Evolutionary conservation across 2,888 invertebrate species (phyloP), one percentile per base, ranked within the genome.

Genomic region (Yponomeuta evonymella): DNA sequence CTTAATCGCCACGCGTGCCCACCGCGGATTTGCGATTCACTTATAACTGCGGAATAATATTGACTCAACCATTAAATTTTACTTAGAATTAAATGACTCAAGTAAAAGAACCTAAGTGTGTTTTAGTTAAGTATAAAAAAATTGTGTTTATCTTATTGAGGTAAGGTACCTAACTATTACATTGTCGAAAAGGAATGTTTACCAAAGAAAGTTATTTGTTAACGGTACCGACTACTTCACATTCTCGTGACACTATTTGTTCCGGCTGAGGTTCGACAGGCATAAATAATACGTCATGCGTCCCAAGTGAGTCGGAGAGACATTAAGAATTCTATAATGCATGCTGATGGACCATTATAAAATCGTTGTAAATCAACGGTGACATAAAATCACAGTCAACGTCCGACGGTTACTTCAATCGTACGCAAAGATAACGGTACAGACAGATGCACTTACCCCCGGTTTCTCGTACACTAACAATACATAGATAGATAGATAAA

Each of bases 241-340:
- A 84, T 84, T 82, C 83, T 76, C 74, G 78, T 75, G 78, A 77
- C 79, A 77, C 75, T 76, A 71, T 71, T 71, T 69, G 76, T 74
- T 76, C 79, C 79, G 15, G 15, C 15, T 58, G 4, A 58, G 51
- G 51, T 58, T 58, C 51, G 51, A 58, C 51, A 58, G 51, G 51
- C 51, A 58, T 58, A 15, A 58, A 12, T 15, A 15, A 58, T 15
- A 12, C 12, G 51, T 58, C 12, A 58, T 15, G 15, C 51, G 51
- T 58, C 51, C 15, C 15, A 58, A 58, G 51, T 58, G 51, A 58
- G 15, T 58, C 4, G 15, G 12, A 58, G 15, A 58, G 51, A 15
- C 51, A 58, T 58, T 15, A 58, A 58, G 51, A 58, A 58, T 58
- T 51, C 51, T 51, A 51, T 1, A 36, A 36, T 5, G 36, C 36